Evolutionary conservation across 2,797 vertebrate species (phyloP), one percentile per base, ranked within the genome.

Genomic region (Syndactyla subalaris): DNA sequence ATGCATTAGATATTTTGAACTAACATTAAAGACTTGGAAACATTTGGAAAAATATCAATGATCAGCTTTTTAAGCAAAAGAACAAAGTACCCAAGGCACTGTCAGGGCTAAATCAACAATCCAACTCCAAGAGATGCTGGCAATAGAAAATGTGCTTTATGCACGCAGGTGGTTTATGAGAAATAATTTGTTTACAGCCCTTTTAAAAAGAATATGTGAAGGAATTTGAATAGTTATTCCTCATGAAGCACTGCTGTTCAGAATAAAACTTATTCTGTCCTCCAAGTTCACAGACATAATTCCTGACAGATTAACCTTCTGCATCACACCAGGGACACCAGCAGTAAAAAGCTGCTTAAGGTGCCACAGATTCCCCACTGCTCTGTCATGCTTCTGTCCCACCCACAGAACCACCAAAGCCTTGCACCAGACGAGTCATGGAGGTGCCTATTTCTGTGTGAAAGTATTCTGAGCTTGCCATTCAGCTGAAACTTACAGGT

Each of bases 1-100:
- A 76, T 9, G 24, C 49, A 76, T 57, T n/a, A 59, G 26, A 4
- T 58, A 72, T 63, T 71, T 14, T 89, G 78, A 81, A 87, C 45
- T 74, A 87, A 86, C 67, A 79, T 71, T 89, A 89, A 82, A 71
- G 71, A 91, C 89, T 65, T 2, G 23, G 72, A 92, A 96, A 54
- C 77, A 89, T 75, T 95, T 85, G 79, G 88, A 89, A 66, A 95
- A 85, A 66, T 84, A 93, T 91, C 82, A 91, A 23, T 62, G 51
- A 91, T 71, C 29, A 22, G 61, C 39, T 92, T 86, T 93, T 76
- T 46, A 94, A 95, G 72, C 7, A 43, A 65, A 87, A 92, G 30
- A 93, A 95, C 58, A 23, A 89, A 88, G 79, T 34, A 96, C 85
- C 39, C 54, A 92, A 79, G 80, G 82, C 71, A 93, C 83, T 78